A percentile compares a stretch with the other conserved stretches of the same genome.
These are phyloP conservation scores for Ceraclea dissimilis DNA, from an alignment of 2,888 invertebrate genomes.

Conservation along the genomic window DNA sequence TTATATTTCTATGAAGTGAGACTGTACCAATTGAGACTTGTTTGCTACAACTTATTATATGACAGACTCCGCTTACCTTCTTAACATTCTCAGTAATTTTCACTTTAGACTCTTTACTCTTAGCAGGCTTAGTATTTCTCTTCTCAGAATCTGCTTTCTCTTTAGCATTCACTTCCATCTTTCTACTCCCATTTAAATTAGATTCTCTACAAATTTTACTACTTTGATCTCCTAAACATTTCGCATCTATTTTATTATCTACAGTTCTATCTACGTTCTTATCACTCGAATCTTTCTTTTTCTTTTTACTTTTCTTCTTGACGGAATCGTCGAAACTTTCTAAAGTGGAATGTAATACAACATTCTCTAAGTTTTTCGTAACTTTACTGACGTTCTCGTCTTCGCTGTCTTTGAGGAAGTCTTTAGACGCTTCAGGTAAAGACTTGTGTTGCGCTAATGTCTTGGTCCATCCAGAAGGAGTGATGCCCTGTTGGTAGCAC, in stretches of 20 bases:
- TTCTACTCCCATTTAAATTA: neutral
- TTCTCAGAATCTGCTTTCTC: slow-evolving; percentile 8
- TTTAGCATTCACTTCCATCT: too few relatives aligned
- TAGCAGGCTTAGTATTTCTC: slow-evolving; percentile 4
- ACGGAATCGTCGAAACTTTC: slow-evolving; percentile 41
- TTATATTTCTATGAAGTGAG: too few relatives aligned
- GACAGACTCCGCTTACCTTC: slow-evolving; percentile 24
- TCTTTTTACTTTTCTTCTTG: slow-evolving; percentile 31
- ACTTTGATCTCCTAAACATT: slow-evolving; percentile 8
- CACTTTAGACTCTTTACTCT: neutral
- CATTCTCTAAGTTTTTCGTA: slow-evolving; percentile 29
- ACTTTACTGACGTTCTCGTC: slow-evolving; percentile 28
- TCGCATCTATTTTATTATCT: slow-evolving; percentile 27
- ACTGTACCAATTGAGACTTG: too few relatives aligned
- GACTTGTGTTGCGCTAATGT: slow-evolving; percentile 34
- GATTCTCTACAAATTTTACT: neutral
- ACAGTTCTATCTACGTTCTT: slow-evolving; percentile 14
- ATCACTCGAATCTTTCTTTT: slow-evolving; percentile 30
- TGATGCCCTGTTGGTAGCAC: slow-evolving; percentile 42
- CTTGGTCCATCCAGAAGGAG: slow-evolving; percentile 43
- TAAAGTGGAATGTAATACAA: slow-evolving; percentile 39
- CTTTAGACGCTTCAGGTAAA: slow-evolving; percentile 7
- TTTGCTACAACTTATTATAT: too few relatives aligned
- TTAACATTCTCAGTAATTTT: slow-evolving; percentile 25
- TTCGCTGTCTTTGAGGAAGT: slow-evolving; percentile 24